Evolutionary conservation across 2,113 vertebrate species (phyloP).

Genomic region (Delphinapterus leucas): DNA sequence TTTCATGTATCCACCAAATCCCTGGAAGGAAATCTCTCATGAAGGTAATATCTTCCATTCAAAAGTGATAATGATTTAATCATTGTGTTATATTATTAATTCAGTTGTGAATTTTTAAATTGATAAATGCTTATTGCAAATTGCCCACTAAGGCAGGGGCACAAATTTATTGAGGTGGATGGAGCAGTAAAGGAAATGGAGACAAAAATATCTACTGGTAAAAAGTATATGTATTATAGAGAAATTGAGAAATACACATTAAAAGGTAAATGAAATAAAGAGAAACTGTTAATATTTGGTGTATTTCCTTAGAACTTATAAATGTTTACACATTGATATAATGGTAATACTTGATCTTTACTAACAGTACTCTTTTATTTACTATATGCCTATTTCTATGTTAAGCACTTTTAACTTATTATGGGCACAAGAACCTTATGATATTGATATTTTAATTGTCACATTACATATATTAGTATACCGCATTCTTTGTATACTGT

Average conservation of each 20-base stretch:
- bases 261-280: background rate
- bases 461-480: background rate
- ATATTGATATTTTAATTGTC: background rate
- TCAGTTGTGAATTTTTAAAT: background rate
- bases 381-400: background rate
- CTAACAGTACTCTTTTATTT: background rate
- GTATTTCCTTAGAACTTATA: background rate
- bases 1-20: conserved; percentile 99
- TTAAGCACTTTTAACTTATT: background rate
- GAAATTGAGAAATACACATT: background rate
- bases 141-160: background rate
- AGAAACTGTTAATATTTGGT: background rate
- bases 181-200: background rate
- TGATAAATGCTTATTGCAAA: background rate
- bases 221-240: background rate
- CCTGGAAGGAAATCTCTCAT: conserved; percentile 96
- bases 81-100: background rate
- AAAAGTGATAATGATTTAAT: background rate
- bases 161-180: background rate
- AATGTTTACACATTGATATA: background rate
- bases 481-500: background rate
- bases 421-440: background rate
- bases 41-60: conserved; percentile 86
- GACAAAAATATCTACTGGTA: background rate
- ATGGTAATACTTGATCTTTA: background rate